A percentile compares a stretch with the other conserved stretches of the same genome.
phyloP scores from a whole-genome alignment of 2,113 vertebrate genomes.

The Sus scrofa region DNA sequence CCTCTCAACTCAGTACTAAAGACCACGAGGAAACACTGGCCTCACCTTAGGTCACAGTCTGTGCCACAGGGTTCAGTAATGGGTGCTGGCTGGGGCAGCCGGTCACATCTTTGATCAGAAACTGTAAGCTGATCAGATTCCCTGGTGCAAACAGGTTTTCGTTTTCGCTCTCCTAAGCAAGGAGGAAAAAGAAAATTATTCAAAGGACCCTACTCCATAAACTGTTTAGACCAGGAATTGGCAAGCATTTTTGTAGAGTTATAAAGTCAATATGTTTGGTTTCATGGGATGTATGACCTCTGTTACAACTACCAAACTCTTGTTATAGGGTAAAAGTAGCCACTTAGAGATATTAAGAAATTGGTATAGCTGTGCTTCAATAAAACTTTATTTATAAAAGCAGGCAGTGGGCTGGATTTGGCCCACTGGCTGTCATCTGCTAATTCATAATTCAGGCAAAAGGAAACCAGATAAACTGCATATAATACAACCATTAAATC shows the following conservation, averaged over 20 bases:
- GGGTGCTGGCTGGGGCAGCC: slow-evolving; percentile 89
- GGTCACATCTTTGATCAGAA: slow-evolving; percentile 97
- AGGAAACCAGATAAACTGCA: not conserved
- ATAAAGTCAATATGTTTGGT: not conserved
- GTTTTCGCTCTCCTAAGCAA: slow-evolving; percentile 92
- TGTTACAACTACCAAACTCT: not conserved
- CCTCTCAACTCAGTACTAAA: not conserved
- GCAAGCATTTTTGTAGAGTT: not conserved
- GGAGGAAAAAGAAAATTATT: slow-evolving; percentile 13
- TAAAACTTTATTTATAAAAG: slow-evolving; percentile 55
- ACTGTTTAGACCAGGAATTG: not conserved
- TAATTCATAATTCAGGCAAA: not conserved
- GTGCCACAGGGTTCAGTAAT: slow-evolving; percentile 93
- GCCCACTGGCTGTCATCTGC: not conserved
- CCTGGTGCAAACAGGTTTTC: slow-evolving; percentile 94
- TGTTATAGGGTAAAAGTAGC: not conserved
- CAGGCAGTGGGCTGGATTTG: not conserved
- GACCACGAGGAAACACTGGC: not conserved
- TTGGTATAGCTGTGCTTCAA: not conserved
- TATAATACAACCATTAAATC: not conserved
- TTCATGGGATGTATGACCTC: not conserved
- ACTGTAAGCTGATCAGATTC: slow-evolving; percentile 96
- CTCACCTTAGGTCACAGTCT: slow-evolving; percentile 97
- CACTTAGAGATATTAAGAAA: not conserved
- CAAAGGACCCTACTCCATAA: not conserved